A percentile compares a stretch with the other conserved stretches of the same genome.
phyloP scores from a whole-genome alignment of 1,140 invertebrate species.

The Nephotettix cincticeps region DNA sequence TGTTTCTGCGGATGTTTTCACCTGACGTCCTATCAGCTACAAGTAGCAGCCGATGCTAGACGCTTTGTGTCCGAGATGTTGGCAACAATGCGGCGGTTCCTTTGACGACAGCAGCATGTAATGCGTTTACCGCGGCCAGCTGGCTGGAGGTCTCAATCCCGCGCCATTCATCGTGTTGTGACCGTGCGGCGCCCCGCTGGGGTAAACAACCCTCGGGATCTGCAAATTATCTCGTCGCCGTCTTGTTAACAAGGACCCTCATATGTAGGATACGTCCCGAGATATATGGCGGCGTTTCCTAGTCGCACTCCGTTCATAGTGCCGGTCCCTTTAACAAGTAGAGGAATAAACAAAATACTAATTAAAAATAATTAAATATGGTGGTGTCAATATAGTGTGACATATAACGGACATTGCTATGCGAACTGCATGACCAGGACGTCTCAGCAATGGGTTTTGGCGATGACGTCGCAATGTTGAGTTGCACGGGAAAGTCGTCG shows the following conservation, averaged over 20 bases:
- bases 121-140: background rate
- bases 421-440: background rate
- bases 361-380: too few species aligned
- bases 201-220: background rate
- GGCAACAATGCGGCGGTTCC: background rate
- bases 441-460: background rate
- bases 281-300: too few species aligned
- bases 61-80: background rate
- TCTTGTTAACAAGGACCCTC: background rate
- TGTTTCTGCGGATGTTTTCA: too few species aligned
- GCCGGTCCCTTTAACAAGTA: too few species aligned
- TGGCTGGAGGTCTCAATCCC: slow-evolving; percentile 1
- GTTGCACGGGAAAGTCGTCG: too few species aligned
- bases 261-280: too few species aligned
- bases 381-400: too few species aligned
- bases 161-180: background rate
- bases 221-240: slow-evolving; percentile 1
- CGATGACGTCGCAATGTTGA: too few species aligned
- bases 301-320: too few species aligned
- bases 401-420: background rate
- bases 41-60: too few species aligned
- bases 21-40: too few species aligned
- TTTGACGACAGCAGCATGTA: slow-evolving; percentile 2
- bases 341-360: too few species aligned
- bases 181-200: background rate